Base-by-base conservation (phyloP, 2,888 invertebrate species). In the Smittia aterrima region DNA sequence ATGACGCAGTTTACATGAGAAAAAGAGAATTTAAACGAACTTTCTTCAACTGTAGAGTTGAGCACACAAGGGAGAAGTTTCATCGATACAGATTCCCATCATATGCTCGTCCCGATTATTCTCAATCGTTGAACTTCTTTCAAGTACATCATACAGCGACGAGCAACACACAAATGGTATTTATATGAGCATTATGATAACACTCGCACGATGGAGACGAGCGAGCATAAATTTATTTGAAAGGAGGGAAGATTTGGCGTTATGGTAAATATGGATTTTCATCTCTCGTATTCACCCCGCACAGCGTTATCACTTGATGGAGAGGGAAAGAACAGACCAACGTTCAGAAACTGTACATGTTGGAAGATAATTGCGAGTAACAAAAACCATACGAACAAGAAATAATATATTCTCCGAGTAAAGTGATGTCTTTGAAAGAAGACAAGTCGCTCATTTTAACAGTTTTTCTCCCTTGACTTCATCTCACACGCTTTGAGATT, bases 241-340 rank as follows among this genome's bases (percentile, higher is more conserved):
- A 47, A n/a, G 47, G 16, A n/a, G 47, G 47, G n/a, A 6, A 16
- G 47, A 47, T 47, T 47, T 47, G 47, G 47, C 47, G 16, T 47
- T 16, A 47, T 47, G 47, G 47, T 47, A 47, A 47, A 47, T 47
- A 47, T 47, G 47, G 47, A 47, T 47, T 47, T 47, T 47, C 47
- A 6, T 47, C 16, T 47, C 16, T 47, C n/a, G 47, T 47, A 47
- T 47, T 47, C 47, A n/a, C 16, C 38, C 47, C n/a, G 47, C 7
- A 47, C 11, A 16, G 11, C 16, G 47, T 47, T 11, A 47, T 11
- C n/a, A 47, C 4, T n/a, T 16, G 47, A 16, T 47, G 47, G 16
- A 47, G 47, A 47, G 16, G 16, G 47, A 11, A 47, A 47, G 11
- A 2, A 32, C 47, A 6, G 47, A 47, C 16, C n/a, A 47, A 47